Conservation (phyloP, 2,888 invertebrate genomes). For the Ophioninae sp. region DNA sequence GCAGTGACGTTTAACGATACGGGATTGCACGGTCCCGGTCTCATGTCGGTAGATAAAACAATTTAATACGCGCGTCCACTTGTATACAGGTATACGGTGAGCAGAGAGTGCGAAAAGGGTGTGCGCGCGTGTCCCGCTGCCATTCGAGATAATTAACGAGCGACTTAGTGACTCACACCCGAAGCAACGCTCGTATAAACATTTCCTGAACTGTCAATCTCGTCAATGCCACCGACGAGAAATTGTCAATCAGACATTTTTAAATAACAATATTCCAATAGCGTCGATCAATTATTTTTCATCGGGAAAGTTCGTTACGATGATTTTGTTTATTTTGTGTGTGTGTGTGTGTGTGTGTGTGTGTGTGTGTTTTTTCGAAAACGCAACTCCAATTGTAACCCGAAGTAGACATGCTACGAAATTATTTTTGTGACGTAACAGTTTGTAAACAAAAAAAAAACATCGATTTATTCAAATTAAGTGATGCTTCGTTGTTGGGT, state of each 20-base stretch:
- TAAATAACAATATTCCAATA: background rate
- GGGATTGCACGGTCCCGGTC: conserved; percentile 21
- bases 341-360: no score
- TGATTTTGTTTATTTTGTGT: no score
- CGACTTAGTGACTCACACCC: conserved; percentile 46
- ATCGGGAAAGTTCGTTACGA: background rate
- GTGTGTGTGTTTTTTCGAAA: no score
- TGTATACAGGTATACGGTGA: conserved; percentile 16
- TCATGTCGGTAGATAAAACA: conserved; percentile 63
- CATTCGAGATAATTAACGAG: conserved; percentile 63
- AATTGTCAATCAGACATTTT: background rate
- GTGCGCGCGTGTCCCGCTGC: conserved; percentile 47
- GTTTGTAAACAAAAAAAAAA: no score
- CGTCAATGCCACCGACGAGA: background rate
- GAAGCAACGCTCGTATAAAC: conserved; percentile 10
- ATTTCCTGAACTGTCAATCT: conserved; percentile 37
- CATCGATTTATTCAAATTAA: no score
- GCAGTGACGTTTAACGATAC: conserved; percentile 47
- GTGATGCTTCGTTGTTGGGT: no score
- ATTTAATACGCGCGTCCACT: conserved; percentile 34
- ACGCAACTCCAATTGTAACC: no score
- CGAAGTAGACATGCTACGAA: no score
- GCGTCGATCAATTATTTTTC: no score
- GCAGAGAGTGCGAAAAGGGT: conserved; percentile 20
- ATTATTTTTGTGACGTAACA: no score